A percentile compares a stretch with the other conserved stretches of the same genome.
Conservation (phyloP, 2,113 vertebrate genomes). For the Boulengeromyrus knoepffleri region DNA sequence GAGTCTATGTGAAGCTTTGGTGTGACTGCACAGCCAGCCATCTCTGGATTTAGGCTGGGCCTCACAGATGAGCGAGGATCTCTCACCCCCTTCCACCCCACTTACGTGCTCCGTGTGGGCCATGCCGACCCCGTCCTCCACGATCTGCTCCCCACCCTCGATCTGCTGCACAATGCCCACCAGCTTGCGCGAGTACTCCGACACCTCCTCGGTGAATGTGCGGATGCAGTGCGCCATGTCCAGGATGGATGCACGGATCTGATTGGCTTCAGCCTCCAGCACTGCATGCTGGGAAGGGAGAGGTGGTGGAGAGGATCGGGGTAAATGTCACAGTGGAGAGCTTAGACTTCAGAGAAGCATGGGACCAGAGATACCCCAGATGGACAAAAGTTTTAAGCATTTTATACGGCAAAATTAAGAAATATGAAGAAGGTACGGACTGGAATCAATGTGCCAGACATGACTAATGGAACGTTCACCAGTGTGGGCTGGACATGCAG, state of each 20-base stretch:
- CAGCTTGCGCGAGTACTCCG: slow-evolving; percentile 94
- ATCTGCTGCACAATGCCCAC: slow-evolving; percentile 94
- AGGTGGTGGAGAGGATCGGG: slow-evolving; percentile 25
- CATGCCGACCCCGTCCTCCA: slow-evolving; percentile 92
- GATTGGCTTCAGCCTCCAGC: slow-evolving; percentile 87
- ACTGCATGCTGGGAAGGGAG: slow-evolving; percentile 73
- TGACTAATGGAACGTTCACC: neutral
- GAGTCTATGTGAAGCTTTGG: neutral
- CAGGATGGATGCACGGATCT: slow-evolving; percentile 94
- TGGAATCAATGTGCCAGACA: neutral
- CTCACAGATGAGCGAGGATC: neutral
- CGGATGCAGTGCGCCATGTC: slow-evolving; percentile 98
- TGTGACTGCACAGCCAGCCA: neutral
- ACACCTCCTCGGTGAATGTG: slow-evolving; percentile 95
- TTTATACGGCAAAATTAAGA: neutral
- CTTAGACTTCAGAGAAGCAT: neutral
- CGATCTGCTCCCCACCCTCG: slow-evolving; percentile 93
- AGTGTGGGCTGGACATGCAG: neutral
- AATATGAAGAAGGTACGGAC: neutral
- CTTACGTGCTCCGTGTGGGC: slow-evolving; percentile 92
- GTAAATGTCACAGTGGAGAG: neutral
- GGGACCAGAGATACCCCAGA: neutral
- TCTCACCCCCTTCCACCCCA: neutral
- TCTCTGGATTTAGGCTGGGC: neutral
- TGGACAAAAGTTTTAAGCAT: neutral